A percentile compares a stretch with the other conserved stretches of the same genome.
These are phyloP conservation scores for Martes martes DNA, from an alignment of 2,113 vertebrate species.

Conservation along the genomic window DNA sequence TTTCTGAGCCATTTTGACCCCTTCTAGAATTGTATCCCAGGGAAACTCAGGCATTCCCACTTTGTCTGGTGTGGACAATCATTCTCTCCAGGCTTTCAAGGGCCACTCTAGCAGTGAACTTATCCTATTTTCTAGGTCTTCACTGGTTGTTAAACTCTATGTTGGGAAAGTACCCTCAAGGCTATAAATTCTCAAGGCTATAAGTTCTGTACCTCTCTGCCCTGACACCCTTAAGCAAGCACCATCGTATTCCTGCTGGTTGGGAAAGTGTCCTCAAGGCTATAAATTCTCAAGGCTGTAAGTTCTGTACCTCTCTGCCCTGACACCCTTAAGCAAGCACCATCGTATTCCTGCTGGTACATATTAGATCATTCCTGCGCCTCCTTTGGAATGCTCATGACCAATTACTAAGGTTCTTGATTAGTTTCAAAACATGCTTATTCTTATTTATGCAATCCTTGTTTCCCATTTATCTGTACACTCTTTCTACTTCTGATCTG, in stretches of 20 bases:
- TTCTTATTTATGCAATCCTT: not conserved
- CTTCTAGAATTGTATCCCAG: not conserved
- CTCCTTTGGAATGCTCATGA: not conserved
- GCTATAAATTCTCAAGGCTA: not conserved
- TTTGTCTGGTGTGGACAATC: not conserved
- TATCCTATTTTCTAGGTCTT: not conserved
- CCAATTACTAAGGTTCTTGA: not conserved
- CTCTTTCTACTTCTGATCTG: not conserved
- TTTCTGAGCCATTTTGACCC: not conserved
- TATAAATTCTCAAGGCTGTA: not conserved
- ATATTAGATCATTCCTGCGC: not conserved
- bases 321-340: not conserved
- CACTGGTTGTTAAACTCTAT: not conserved
- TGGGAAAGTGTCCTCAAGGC: not conserved
- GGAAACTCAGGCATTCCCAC: not conserved
- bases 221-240: not conserved
- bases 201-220: not conserved
- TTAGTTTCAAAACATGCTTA: not conserved
- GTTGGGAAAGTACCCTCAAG: not conserved
- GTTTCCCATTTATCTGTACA: not conserved
- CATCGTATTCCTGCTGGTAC: not conserved
- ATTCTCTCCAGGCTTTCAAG: not conserved
- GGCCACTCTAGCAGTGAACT: not conserved
- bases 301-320: not conserved
- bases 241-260: not conserved